Percentiles rank a stretch among this genome's conserved stretches.
Conservation (phyloP, 2,113 vertebrate genomes). For the Laticauda colubrina region DNA sequence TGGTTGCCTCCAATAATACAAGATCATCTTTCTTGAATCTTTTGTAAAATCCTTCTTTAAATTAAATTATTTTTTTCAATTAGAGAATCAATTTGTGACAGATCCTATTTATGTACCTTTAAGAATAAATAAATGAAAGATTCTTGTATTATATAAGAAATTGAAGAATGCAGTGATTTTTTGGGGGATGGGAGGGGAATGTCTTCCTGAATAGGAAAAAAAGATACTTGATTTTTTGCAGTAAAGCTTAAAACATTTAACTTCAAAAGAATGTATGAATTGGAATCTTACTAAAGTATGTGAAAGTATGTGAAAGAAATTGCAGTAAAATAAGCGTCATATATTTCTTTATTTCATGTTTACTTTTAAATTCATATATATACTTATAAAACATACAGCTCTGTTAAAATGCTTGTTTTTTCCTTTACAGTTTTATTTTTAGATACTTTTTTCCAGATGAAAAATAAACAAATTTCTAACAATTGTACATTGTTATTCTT, state of each 20-base stretch:
- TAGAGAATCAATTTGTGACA: neutral
- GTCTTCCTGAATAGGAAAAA: neutral
- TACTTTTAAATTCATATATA: neutral
- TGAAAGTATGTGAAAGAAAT: neutral
- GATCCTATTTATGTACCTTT: neutral
- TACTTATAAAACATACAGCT: neutral
- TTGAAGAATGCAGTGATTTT: too few species aligned
- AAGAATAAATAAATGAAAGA: neutral
- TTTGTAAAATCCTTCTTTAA: neutral
- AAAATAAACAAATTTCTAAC: neutral
- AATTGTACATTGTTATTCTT: neutral
- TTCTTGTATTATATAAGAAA: neutral
- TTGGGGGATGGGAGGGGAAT: rapidly evolving
- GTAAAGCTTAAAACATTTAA: neutral
- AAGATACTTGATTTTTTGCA: neutral
- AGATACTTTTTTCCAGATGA: neutral
- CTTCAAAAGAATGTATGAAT: neutral
- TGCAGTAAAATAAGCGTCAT: neutral
- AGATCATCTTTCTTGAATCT: neutral
- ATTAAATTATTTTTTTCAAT: neutral
- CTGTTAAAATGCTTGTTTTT: neutral
- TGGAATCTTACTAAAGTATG: too few species aligned
- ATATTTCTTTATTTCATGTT: neutral
- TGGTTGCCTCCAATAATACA: neutral
- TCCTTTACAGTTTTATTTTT: neutral